These are phyloP conservation scores for Notolabrus celidotus DNA, from an alignment of 2,797 vertebrate genomes.

Conservation along the genomic window DNA sequence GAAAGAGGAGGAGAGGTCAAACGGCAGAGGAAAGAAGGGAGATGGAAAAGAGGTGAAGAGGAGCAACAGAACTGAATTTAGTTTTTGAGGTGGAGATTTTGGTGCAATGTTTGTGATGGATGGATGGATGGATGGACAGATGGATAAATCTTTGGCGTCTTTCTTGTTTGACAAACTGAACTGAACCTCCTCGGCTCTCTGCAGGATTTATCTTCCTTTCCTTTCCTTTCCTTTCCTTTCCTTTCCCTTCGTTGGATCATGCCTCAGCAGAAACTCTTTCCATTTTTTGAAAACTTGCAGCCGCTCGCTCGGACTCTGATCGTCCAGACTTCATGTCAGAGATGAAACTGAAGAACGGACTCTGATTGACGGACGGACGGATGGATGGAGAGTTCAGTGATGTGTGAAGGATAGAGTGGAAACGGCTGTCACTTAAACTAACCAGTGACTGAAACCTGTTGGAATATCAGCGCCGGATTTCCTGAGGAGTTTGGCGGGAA, in stretches of 20 bases:
- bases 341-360: background rate
- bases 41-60: too few relatives aligned
- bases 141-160: background rate
- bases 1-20: slow-evolving; percentile 1
- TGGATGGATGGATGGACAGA: background rate
- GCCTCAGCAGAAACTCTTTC: background rate
- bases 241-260: background rate
- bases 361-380: background rate
- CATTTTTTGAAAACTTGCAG: slow-evolving; percentile 14
- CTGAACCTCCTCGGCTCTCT: background rate
- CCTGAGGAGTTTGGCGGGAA: background rate
- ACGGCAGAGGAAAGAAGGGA: background rate
- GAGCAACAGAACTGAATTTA: background rate
- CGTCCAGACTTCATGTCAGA: background rate
- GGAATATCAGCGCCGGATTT: background rate
- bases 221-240: background rate
- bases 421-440: background rate
- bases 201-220: background rate
- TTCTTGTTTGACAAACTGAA: background rate
- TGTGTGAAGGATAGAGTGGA: background rate
- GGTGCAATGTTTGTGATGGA: background rate
- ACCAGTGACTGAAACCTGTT: background rate
- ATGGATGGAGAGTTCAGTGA: background rate
- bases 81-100: slow-evolving; percentile 7
- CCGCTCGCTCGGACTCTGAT: background rate